Conservation (phyloP, 2,113 vertebrate genomes). For the Petroica traversi region DNA sequence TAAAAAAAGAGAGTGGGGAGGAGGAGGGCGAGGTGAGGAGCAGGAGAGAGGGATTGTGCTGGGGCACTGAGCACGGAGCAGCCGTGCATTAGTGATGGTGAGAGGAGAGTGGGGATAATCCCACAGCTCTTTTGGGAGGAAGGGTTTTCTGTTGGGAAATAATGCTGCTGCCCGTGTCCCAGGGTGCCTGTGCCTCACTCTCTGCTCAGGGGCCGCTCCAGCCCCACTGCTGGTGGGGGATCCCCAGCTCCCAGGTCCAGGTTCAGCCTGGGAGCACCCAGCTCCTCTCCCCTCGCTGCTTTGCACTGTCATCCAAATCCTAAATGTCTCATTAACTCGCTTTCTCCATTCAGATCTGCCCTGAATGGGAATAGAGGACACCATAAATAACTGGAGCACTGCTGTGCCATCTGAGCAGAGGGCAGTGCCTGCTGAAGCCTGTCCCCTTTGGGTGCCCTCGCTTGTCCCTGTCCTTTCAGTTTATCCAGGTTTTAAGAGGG, state of each 20-base stretch:
- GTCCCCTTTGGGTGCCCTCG: accelerated
- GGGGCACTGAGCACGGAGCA: neutral
- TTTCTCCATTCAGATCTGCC: accelerated
- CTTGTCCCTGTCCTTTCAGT: neutral
- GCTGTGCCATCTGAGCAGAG: accelerated
- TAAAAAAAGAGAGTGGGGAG: neutral
- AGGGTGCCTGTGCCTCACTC: accelerated
- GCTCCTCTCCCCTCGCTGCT: neutral
- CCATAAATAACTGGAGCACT: neutral
- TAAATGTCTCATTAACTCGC: neutral
- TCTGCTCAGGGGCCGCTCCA: neutral
- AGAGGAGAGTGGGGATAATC: neutral
- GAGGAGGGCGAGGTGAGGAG: accelerated
- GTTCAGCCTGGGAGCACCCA: neutral
- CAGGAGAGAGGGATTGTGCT: neutral
- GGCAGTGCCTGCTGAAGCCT: neutral
- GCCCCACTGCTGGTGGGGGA: neutral
- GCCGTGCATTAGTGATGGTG: neutral
- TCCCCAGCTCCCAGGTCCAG: neutral
- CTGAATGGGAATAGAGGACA: neutral
- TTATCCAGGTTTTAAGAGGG: neutral
- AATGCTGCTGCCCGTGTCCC: neutral
- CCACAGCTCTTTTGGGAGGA: neutral
- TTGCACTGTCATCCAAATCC: accelerated
- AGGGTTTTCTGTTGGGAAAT: accelerated